Base-by-base conservation (phyloP, 2,797 vertebrate species). In the Chloroceryle inda region DNA sequence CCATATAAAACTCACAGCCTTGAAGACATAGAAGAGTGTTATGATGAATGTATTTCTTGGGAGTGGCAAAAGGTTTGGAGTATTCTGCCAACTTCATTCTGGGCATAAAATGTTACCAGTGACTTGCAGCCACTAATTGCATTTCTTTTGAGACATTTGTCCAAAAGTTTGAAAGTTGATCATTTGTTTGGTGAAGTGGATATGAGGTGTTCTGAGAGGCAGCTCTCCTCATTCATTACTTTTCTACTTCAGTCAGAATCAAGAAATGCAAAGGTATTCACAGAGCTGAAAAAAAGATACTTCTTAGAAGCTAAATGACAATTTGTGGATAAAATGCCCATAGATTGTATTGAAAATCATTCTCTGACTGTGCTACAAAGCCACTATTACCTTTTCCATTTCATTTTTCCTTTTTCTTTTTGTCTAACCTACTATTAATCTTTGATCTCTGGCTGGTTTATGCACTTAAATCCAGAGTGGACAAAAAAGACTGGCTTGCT, bases 21-120 rank as follows among this genome's bases (percentile, higher is more conserved):
- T 95, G 68, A 69, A 85, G 77, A 75, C 16, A 1, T 92, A 86
- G 53, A 49, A 79, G 22, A 79, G 49, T 95, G 91, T 93, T 95
- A 94, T 94, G 84, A 94, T 75, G 69, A 94, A 52, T 96, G 58
- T 88, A 82, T 97, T 96, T 97, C 72, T 88, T 85, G 50, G 61
- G 89, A 96, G 58, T 52, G 92, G 89, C 64, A 80, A 86, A 64
- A 66, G 26, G 83, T 96, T 92, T 97, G 80, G 79, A 94, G 62
- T 87, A 79, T 90, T 95, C 76, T 93, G 94, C 74, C 68, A 93
- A 88, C 59, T 91, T 86, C 72, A 50, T 92, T 78, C 79, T 35
- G 53, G 85, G 56, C 62, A 61, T 96, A 50, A 93, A 67, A 92
- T 77, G 64, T 85, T 93, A 68, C 90, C 77, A 68, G 93, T 89